Conservation (phyloP, 1,140 invertebrate species). For the Eupristina koningsbergeri region DNA sequence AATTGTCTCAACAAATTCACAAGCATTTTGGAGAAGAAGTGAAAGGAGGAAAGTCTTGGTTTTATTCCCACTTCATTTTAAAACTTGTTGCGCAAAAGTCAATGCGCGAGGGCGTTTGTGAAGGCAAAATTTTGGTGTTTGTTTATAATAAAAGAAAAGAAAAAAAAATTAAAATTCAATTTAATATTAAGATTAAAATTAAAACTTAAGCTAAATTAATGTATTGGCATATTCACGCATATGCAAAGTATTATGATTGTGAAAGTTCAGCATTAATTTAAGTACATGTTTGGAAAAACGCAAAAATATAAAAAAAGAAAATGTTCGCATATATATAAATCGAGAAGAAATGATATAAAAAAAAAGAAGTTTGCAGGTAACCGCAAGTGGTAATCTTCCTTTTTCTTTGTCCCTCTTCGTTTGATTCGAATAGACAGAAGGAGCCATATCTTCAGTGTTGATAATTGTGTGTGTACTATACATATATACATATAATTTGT, state of each 20-base stretch:
- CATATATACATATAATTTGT: neutral
- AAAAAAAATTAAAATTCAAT: too few species aligned
- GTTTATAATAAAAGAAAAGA: slow-evolving; percentile 2
- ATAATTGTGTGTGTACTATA: neutral
- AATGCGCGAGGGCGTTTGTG: slow-evolving; percentile 29
- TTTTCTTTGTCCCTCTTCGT: neutral
- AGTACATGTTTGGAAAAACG: neutral
- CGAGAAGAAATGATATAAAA: neutral
- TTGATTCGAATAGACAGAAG: neutral
- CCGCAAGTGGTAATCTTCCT: neutral
- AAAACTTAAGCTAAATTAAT: too few species aligned
- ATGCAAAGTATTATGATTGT: neutral
- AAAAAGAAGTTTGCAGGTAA: neutral
- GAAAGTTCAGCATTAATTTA: neutral
- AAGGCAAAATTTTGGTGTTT: slow-evolving; percentile 14
- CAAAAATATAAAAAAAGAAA: neutral
- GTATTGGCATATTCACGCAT: neutral
- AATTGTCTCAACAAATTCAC: neutral
- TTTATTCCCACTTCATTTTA: neutral
- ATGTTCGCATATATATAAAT: neutral
- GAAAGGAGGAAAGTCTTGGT: neutral
- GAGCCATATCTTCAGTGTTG: slow-evolving; percentile 7
- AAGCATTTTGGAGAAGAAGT: neutral
- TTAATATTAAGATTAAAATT: too few species aligned
- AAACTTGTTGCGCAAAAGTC: slow-evolving; percentile 46